phyloP scores from a whole-genome alignment of 2,113 vertebrate species.

The Podarcis muralis region DNA sequence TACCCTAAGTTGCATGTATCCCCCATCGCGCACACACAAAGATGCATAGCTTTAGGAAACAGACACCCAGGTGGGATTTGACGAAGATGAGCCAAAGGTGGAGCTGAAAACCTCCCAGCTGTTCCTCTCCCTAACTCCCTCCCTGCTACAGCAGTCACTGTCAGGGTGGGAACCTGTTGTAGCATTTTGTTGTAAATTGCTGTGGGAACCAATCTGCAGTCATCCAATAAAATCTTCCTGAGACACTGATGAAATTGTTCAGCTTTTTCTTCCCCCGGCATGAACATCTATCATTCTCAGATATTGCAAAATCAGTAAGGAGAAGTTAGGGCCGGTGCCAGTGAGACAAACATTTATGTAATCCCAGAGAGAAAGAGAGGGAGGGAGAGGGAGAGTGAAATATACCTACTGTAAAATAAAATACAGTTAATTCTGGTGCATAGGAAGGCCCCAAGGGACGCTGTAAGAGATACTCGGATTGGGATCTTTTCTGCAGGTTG shows the following conservation, averaged over 20 bases:
- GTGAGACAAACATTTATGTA: constrained; percentile 53
- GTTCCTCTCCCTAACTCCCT: neutral
- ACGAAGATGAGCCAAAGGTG: constrained; percentile 10
- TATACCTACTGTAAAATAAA: constrained; percentile 65
- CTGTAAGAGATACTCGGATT: constrained; percentile 49
- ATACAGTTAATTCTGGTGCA: constrained; percentile 66
- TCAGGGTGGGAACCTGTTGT: neutral
- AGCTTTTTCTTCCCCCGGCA: constrained; percentile 33
- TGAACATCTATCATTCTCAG: constrained; percentile 30
- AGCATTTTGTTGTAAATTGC: constrained; percentile 58
- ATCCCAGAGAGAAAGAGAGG: constrained; percentile 38
- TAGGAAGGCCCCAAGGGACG: constrained; percentile 14
- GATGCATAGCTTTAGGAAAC: no score
- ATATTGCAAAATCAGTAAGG: constrained; percentile 32
- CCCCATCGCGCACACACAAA: no score
- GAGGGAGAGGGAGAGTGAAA: constrained; percentile 55
- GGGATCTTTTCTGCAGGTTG: constrained; percentile 17
- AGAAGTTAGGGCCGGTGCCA: neutral
- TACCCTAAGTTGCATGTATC: no score
- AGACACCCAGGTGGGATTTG: constrained; percentile 13
- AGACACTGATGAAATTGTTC: constrained; percentile 43
- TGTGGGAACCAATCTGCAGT: constrained; percentile 50
- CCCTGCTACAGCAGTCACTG: neutral
- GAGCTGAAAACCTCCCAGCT: constrained; percentile 39
- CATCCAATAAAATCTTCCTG: constrained; percentile 51